A percentile compares a stretch with the other conserved stretches of the same genome.
phyloP scores from a whole-genome alignment of 2,888 invertebrate genomes.

The Operophtera brumata region DNA sequence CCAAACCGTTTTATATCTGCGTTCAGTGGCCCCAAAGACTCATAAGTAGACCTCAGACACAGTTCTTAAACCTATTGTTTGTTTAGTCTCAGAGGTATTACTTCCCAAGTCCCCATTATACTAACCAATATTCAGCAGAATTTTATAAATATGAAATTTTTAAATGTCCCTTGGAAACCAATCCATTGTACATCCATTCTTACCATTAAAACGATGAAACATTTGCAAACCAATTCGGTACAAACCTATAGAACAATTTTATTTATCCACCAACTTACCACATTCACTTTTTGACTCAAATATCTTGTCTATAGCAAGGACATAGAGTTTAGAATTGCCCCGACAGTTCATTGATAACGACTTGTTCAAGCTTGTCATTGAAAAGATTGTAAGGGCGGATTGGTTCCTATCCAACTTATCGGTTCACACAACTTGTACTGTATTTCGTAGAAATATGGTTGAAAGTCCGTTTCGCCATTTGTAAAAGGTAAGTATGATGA shows the following conservation, averaged over 20 bases:
- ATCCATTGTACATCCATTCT: constrained; percentile 41
- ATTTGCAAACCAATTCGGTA: constrained; percentile 49
- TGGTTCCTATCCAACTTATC: constrained; percentile 29
- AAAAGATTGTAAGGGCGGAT: constrained; percentile 40
- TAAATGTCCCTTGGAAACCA: constrained; percentile 30
- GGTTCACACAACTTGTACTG: background rate
- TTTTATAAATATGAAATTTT: constrained; percentile 14
- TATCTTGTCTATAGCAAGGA: constrained; percentile 5
- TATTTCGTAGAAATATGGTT: constrained; percentile 14
- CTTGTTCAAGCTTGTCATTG: constrained; percentile 37
- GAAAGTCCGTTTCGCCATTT: background rate
- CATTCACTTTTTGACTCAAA: background rate
- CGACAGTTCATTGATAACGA: background rate
- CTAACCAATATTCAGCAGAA: background rate
- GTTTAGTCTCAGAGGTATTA: too few species aligned
- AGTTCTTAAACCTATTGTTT: too few species aligned
- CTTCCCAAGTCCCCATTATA: too few species aligned
- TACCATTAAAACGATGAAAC: constrained; percentile 44
- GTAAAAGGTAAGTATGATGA: constrained; percentile 13
- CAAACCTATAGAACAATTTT: constrained; percentile 43
- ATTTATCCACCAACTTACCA: constrained; percentile 39
- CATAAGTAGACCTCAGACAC: too few species aligned
- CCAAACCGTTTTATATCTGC: too few species aligned
- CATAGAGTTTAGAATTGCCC: constrained; percentile 30
- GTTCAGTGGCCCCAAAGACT: too few species aligned